A percentile compares a stretch with the other conserved stretches of the same genome.
These are phyloP conservation scores for Acronicta leporina DNA, from an alignment of 2,888 invertebrate species.

Conservation along the genomic window DNA sequence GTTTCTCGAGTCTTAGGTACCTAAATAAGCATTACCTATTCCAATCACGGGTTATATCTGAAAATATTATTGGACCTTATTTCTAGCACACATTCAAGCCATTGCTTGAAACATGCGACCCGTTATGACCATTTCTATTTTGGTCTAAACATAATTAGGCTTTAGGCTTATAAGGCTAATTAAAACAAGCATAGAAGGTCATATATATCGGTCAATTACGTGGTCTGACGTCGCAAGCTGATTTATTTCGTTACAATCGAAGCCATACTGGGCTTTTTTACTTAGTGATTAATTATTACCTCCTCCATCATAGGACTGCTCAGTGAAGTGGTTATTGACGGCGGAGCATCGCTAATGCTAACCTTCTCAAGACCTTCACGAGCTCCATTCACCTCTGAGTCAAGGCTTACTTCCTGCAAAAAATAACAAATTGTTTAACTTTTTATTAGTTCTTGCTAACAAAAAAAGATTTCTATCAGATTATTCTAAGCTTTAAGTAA, in stretches of 20 bases:
- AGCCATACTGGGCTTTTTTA: slow-evolving; percentile 22
- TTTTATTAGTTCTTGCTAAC: slow-evolving; percentile 12
- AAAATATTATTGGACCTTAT: no score
- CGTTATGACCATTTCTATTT: not conserved
- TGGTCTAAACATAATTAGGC: not conserved
- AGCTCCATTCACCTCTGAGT: slow-evolving; percentile 84
- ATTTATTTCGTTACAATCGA: slow-evolving; percentile 30
- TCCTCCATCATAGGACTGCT: slow-evolving; percentile 89
- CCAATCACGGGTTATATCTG: no score
- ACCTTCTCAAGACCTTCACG: slow-evolving; percentile 78
- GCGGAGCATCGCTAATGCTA: slow-evolving; percentile 75
- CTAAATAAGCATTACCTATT: no score
- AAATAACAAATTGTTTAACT: slow-evolving; percentile 17
- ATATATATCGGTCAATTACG: not conserved
- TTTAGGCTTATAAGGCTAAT: slow-evolving; percentile 1
- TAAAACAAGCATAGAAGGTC: not conserved
- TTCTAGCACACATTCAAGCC: slow-evolving; percentile 4
- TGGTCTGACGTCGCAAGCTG: not conserved
- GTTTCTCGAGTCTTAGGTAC: no score
- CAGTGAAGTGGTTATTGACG: slow-evolving; percentile 84
- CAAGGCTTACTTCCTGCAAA: slow-evolving; percentile 83
- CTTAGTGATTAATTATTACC: slow-evolving; percentile 69
- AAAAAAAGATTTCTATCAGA: no score
- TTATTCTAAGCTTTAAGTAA: no score
- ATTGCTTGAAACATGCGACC: not conserved